Evolutionary conservation across 2,113 vertebrate genomes (phyloP), one percentile per base, ranked within the genome.

Genomic region (Tetraodon nigroviridis): DNA sequence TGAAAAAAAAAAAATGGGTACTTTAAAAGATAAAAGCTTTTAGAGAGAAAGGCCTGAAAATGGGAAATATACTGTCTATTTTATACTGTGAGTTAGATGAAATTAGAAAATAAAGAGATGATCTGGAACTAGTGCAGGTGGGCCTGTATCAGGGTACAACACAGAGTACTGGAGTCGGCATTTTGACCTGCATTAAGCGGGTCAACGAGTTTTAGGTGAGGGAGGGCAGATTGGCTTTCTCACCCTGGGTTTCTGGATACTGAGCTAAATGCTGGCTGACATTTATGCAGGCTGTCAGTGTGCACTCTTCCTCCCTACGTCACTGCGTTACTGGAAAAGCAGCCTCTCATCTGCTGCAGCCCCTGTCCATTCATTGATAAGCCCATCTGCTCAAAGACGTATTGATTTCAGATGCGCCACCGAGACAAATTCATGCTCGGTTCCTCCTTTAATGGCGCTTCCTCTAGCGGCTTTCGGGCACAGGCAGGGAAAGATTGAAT

Each of bases 371-470:
- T 66, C 69, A 84, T 83, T 81, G 81, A 85, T 82, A 77, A 86
- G 76, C 54, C 69, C 79, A 82, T 87, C 79, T 69, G 74, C 78
- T 83, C 70, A 75, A 81, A 78, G 63, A 67, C 61, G 2, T 75
- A 84, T 85, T 79, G 81, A 85, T 86, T 73, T 71, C 61, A 17
- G 63, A 71, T 71, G 56, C 74, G 71, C 70, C 17, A 67, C 61
- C 18, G 59, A 81, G 69, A 87, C 77, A 59, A 58, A 79, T 78
- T 82, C 81, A 84, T 82, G 78, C 74, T 84, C 78, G 74, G 75
- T 80, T 80, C 87, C 75, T 75, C 46, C 75, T 77, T 71, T 88
- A 82, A 82, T 68, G 67, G 74, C 4, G 59, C 79, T 82, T 81
- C 73, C 67, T 71, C 58, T 27, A 17, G 74, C 81, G 82, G 79